Evolutionary conservation across 2,113 vertebrate species (phyloP).

Genomic region (Siniperca knerii): DNA sequence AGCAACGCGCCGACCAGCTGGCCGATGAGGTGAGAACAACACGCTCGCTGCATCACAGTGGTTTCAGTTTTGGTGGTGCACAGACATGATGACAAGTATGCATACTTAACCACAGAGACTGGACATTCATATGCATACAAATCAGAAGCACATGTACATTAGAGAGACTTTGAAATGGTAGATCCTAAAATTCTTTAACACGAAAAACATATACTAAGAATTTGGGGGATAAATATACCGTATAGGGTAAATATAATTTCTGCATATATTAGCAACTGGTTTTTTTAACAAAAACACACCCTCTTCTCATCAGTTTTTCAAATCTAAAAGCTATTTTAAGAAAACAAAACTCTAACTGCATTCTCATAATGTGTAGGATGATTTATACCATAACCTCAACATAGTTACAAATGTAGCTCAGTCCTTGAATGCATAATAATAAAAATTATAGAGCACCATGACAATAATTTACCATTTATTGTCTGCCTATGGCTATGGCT

Average conservation of each 20-base stretch:
- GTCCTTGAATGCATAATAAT: background rate
- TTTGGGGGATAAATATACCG: background rate
- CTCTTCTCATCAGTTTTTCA: background rate
- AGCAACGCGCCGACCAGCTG: constrained; percentile 96
- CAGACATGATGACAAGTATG: background rate
- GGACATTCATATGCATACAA: background rate
- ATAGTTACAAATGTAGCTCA: background rate
- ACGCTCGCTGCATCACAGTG: background rate
- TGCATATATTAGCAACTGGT: too few species aligned
- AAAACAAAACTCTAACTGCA: background rate
- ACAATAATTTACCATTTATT: background rate
- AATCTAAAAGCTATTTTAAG: background rate
- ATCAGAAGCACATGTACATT: background rate
- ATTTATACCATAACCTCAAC: background rate
- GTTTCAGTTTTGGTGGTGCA: background rate
- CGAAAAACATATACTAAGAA: background rate
- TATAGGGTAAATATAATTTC: background rate
- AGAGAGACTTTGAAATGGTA: background rate
- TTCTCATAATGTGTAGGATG: background rate
- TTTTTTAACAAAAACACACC: background rate
- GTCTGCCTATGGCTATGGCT: background rate
- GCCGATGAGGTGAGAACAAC: constrained; percentile 92
- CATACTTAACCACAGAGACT: background rate
- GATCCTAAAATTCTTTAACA: background rate
- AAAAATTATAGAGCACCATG: constrained; percentile 1